Conservation (phyloP, 2,888 invertebrate species). For the Drosophila robusta region DNA sequence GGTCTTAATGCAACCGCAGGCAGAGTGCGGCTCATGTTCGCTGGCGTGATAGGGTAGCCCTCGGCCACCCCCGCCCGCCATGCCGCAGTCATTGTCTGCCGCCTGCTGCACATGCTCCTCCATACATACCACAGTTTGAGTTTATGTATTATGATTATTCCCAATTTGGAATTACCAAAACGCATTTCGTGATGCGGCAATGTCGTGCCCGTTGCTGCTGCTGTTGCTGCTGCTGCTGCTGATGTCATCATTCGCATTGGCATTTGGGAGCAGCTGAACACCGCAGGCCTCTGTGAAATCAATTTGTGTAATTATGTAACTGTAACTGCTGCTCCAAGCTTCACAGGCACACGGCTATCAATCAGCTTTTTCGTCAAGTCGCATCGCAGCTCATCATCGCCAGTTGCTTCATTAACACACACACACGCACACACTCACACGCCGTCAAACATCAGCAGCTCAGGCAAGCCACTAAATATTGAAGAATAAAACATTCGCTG, state of each 20-base stretch:
- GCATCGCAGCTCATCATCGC: conserved; percentile 27
- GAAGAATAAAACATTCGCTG: not conserved
- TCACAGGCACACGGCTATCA: conserved; percentile 29
- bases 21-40: conserved; percentile 22
- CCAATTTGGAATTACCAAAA: conserved; percentile 73
- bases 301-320: conserved; percentile 78
- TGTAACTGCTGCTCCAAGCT: conserved; percentile 55
- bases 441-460: not conserved
- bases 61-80: not conserved
- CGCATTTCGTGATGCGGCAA: conserved; percentile 72
- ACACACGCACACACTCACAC: conserved; percentile 10
- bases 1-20: conserved; percentile 51
- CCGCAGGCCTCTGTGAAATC: conserved; percentile 69
- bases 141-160: conserved; percentile 63
- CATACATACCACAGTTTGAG: conserved; percentile 2
- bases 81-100: conserved; percentile 37
- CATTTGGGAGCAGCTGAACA: conserved; percentile 64
- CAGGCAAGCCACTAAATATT: not conserved
- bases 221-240: conserved; percentile 8
- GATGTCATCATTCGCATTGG: conserved; percentile 52
- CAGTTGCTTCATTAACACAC: conserved; percentile 44
- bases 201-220: conserved; percentile 37
- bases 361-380: conserved; percentile 42
- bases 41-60: conserved; percentile 37
- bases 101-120: conserved; percentile 10